Conservation (phyloP, 2,888 invertebrate genomes). For the Choreutis nemorana region DNA sequence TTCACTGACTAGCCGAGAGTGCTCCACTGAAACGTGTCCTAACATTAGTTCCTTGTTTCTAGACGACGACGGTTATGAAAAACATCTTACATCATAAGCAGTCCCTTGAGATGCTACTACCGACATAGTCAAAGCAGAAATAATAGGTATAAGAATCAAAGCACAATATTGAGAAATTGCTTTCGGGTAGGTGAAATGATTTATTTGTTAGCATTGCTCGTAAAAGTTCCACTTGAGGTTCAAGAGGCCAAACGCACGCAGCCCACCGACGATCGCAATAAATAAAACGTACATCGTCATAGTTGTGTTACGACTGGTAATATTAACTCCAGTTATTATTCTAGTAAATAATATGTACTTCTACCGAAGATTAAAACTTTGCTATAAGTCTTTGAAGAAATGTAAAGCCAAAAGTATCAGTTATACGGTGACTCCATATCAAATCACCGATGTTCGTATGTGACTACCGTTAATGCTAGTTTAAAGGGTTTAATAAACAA, state of each 20-base stretch:
- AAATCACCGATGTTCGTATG: conserved; percentile 44
- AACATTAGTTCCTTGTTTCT: too few species aligned
- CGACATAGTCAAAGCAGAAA: background rate
- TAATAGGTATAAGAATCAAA: conserved; percentile 4
- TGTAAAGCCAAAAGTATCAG: too few species aligned
- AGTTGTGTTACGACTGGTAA: conserved; percentile 29
- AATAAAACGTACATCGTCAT: conserved; percentile 44
- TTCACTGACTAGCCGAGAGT: too few species aligned
- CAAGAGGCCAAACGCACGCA: conserved; percentile 27
- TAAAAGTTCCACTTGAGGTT: conserved; percentile 39
- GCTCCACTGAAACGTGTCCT: too few species aligned
- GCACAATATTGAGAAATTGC: conserved; percentile 8
- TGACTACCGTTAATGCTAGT: conserved; percentile 52
- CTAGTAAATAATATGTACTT: conserved; percentile 13
- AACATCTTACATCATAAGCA: too few species aligned
- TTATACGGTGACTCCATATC: too few species aligned
- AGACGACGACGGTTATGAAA: too few species aligned
- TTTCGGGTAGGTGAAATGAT: conserved; percentile 27
- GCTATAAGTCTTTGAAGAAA: too few species aligned
- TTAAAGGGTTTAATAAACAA: conserved; percentile 46
- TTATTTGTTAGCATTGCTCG: conserved; percentile 33
- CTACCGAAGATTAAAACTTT: too few species aligned
- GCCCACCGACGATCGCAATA: conserved; percentile 31
- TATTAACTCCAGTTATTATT: conserved; percentile 29
- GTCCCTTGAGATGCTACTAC: background rate